These are phyloP conservation scores for crab-eating macaque (Macaca fascicularis) DNA, from an alignment of 2,113 vertebrate genomes.

Conservation along the genomic window DNA sequence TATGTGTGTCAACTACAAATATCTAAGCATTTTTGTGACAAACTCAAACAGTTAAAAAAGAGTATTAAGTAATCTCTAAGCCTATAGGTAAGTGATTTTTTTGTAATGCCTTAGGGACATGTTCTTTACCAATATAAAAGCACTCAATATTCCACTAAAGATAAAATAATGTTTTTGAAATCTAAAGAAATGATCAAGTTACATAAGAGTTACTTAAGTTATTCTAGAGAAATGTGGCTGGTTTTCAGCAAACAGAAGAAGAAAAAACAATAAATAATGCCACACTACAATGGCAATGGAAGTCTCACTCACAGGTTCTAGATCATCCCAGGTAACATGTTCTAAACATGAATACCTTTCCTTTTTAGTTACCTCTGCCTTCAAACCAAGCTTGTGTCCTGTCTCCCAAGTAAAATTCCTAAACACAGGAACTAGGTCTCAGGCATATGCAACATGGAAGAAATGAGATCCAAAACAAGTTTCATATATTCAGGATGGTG, in stretches of 20 bases:
- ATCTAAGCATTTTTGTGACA: background rate
- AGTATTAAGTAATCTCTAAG: background rate
- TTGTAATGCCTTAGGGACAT: background rate
- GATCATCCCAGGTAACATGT: background rate
- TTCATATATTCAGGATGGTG: background rate
- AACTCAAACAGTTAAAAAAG: background rate
- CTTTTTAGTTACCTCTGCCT: background rate
- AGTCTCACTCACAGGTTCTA: background rate
- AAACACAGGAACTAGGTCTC: background rate
- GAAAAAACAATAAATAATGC: background rate
- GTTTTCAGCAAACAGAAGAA: background rate
- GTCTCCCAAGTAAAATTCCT: background rate
- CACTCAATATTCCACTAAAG: background rate
- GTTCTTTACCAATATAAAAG: background rate
- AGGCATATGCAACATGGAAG: background rate
- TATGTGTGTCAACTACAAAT: background rate
- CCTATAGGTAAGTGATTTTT: background rate
- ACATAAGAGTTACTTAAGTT: background rate
- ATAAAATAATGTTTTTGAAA: background rate
- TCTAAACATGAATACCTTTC: background rate
- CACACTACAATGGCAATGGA: background rate
- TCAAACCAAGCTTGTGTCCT: background rate
- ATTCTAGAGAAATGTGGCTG: background rate
- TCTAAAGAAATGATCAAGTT: slow-evolving; percentile 10
- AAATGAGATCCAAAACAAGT: background rate